Evolutionary conservation across 2,113 vertebrate species (phyloP), one percentile per base, ranked within the genome.

Genomic region (Muntiacus muntjak): DNA sequence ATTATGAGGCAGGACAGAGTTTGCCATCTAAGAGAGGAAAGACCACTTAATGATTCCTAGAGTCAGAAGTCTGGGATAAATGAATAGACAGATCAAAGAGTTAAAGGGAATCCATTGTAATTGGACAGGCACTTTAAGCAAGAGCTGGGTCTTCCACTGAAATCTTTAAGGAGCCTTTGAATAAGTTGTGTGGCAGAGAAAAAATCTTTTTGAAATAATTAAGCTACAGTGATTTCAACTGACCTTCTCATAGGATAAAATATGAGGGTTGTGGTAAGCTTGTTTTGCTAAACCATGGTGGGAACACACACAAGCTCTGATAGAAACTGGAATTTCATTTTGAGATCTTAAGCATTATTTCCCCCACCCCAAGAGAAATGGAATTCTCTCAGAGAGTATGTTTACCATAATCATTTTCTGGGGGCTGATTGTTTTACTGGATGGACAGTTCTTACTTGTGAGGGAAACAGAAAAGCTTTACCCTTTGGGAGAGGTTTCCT

Each of bases 21-120:
- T 97, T 96, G 97, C 97, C 67, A 55, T 97, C 95, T 94, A 67
- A 96, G 94, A 96, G 84, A 96, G 96, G 90, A 97, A 96, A 92
- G 94, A 94, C 96, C 96, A 85, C 94, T 97, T 97, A 97, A 97
- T 94, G 95, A 97, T 96, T 95, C 91, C 82, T 91, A 67, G 96
- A 97, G 97, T 97, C 97, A 98, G 95, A 98, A 98, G 96, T 96
- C 55, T 87, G 95, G 87, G 92, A 95, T 97, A 88, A 98, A 96
- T 89, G 92, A 94, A 78, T 58, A 89, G 78, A 89, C 87, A 78
- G 91, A 97, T 97, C 90, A 97, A 94, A 98, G 95, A 84, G 92
- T 93, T 90, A 88, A 95, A 95, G 94, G 57, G 94, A 71, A 58
- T 83, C 82, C 50, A 64, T 83, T 94, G 94, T 92, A 82, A 89